Evolutionary conservation across 2,797 vertebrate species (phyloP).

Genomic region (Heterohyrax brucei): DNA sequence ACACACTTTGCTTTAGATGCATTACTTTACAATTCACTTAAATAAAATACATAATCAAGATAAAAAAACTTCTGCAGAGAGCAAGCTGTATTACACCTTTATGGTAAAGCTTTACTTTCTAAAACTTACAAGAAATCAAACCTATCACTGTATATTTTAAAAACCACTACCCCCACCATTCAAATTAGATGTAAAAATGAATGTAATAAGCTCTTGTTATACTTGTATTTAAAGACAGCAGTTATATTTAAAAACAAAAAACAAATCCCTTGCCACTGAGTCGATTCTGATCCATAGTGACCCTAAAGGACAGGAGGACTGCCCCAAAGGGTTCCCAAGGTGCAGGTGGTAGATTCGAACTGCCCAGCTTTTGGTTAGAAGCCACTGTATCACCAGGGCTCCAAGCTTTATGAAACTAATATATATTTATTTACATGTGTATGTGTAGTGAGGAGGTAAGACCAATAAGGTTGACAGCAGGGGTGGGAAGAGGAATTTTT

Average conservation of each 20-base stretch:
- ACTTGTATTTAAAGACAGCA: conserved; percentile 9
- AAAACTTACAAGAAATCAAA: background rate
- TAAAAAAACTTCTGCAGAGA: conserved; percentile 25
- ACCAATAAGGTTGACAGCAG: background rate
- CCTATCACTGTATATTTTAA: background rate
- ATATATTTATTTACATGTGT: background rate
- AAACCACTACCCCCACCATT: background rate
- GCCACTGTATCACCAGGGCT: no score
- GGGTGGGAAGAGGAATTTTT: background rate
- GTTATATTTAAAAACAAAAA: background rate
- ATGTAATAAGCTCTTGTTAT: background rate
- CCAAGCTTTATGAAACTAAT: no score
- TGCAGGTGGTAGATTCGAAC: no score
- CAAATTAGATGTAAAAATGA: conserved; percentile 1
- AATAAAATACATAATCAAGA: conserved; percentile 49
- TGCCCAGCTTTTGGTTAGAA: no score
- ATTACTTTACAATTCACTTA: background rate
- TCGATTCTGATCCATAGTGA: no score
- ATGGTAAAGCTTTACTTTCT: conserved; percentile 50
- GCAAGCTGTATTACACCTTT: background rate
- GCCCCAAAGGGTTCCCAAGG: no score
- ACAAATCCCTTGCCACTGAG: no score
- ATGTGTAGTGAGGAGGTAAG: background rate
- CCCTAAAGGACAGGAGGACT: no score
- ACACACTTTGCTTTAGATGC: background rate